Evolutionary conservation across 2,888 invertebrate genomes (phyloP).

Genomic region (Spisula subtruncata): DNA sequence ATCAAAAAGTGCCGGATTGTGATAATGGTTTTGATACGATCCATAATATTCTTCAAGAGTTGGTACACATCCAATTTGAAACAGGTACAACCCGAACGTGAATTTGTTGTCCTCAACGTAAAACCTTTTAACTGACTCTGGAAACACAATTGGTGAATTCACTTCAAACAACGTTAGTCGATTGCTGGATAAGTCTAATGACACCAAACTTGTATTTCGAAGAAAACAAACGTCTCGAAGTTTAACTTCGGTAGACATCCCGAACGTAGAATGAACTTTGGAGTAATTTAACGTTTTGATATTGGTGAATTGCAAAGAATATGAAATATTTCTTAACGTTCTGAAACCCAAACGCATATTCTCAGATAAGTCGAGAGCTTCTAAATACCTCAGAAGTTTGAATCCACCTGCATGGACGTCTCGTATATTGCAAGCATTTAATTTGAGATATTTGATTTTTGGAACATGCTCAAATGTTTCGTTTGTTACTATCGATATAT

Average conservation of each 20-base stretch:
- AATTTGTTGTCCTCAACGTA: conserved; percentile 54
- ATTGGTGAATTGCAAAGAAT: conserved; percentile 56
- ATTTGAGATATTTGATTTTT: conserved; percentile 7
- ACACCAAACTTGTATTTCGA: conserved; percentile 53
- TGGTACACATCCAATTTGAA: conserved; percentile 43
- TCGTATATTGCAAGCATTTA: conserved; percentile 12
- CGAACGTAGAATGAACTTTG: conserved; percentile 54
- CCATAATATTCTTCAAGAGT: conserved; percentile 17
- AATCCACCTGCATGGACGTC: conserved; percentile 31
- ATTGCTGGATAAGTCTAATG: conserved; percentile 49
- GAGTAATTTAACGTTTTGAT: conserved; percentile 55
- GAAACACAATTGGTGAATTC: conserved; percentile 37
- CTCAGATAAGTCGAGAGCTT: conserved; percentile 54
- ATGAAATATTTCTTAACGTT: conserved; percentile 53
- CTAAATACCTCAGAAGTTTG: background rate
- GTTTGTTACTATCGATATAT: conserved; percentile 22
- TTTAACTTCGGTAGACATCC: conserved; percentile 30
- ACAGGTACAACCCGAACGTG: conserved; percentile 56
- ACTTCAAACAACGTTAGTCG: conserved; percentile 45
- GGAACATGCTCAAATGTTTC: conserved; percentile 25
- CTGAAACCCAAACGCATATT: conserved; percentile 53
- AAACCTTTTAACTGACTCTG: conserved; percentile 41
- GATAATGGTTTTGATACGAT: conserved; percentile 22
- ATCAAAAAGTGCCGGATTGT: conserved; percentile 15
- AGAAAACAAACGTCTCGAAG: conserved; percentile 61